Base-by-base conservation (phyloP, 2,113 vertebrate species). In the Nothoprocta pentlandii region DNA sequence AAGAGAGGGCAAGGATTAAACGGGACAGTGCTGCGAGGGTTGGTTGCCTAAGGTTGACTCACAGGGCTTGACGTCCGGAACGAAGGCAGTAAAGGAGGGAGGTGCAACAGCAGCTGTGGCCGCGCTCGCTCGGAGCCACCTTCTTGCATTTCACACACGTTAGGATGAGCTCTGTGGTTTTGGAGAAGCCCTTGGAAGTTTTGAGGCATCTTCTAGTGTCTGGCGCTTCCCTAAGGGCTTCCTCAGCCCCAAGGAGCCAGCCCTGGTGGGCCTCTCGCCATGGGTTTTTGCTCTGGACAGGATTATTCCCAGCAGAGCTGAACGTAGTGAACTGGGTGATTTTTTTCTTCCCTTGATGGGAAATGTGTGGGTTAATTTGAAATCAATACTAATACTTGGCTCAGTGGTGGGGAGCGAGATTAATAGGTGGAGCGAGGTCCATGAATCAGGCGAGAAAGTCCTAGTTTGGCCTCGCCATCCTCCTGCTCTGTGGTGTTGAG, bases 301-400 rank as follows among this genome's bases (percentile, higher is more conserved):
- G 21, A 30, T 47, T 47, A 47, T 22, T 70, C 20, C 10, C 90
- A 94, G 6, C 23, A 66, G 61, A 84, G 64, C 68, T 63, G 46
- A 85, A 85, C 41, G 5, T 5, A 68, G 63, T 8, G 39, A 95
- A 75, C 8, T 8, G 83, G 61, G 30, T 34, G 80, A 28, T 51
- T 41, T 77, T 53, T 85, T 87, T 83, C 62, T 34, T 26, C 56
- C 61, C 32, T 86, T 61, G 71, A n/a, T 92, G 83, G 93, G 47
- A 61, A 80, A 41, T 89, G 36, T 71, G 80, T 69, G 61, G 64
- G 80, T 75, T 95, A 95, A 95, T 95, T 95, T 88, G 68, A 95
- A 97, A 95, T 91, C 93, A 80, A 93, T 97, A 71, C 63, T 34
- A 75, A 78, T 95, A 76, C 77, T 90, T 71, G 70, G 64, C 66